phyloP scores from a whole-genome alignment of 2,797 vertebrate species.

The Ceryle rudis region DNA sequence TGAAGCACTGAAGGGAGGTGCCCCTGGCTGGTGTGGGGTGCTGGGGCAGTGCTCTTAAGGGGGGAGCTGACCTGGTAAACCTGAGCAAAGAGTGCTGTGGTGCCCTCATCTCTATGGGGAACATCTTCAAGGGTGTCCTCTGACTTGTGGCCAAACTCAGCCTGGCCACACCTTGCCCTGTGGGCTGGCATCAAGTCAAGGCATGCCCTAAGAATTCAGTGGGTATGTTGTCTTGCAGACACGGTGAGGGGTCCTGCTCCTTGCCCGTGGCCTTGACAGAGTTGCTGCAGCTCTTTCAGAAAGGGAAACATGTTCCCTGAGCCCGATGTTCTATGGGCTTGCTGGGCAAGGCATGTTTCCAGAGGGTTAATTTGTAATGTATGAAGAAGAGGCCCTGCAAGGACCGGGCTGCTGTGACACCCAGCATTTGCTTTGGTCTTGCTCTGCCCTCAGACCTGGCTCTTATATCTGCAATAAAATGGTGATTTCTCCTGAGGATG shows the following conservation, averaged over 20 bases:
- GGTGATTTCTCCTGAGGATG: rapidly evolving
- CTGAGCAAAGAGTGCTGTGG: not conserved
- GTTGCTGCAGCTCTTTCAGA: not conserved
- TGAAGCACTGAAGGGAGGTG: rapidly evolving
- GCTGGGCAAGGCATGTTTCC: rapidly evolving
- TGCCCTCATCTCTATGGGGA: not conserved
- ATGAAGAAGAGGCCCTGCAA: not conserved
- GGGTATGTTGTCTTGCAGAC: not conserved
- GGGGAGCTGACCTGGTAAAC: not conserved
- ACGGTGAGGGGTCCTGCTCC: not conserved
- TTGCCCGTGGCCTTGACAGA: rapidly evolving
- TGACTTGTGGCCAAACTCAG: not conserved
- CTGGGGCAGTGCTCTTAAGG: not conserved
- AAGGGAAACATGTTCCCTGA: not conserved
- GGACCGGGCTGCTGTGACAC: rapidly evolving
- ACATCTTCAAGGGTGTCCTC: not conserved
- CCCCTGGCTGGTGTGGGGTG: not conserved
- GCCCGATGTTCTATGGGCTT: not conserved
- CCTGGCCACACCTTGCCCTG: not conserved
- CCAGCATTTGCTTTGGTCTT: rapidly evolving
- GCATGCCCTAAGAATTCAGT: rapidly evolving
- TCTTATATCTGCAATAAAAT: not conserved
- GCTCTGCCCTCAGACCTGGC: not conserved
- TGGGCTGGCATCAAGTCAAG: rapidly evolving
- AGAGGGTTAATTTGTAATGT: rapidly evolving